A percentile compares a stretch with the other conserved stretches of the same genome.
These are phyloP conservation scores for Cyprinodon brontotheroides DNA, from an alignment of 2,113 vertebrate genomes.

Conservation along the genomic window DNA sequence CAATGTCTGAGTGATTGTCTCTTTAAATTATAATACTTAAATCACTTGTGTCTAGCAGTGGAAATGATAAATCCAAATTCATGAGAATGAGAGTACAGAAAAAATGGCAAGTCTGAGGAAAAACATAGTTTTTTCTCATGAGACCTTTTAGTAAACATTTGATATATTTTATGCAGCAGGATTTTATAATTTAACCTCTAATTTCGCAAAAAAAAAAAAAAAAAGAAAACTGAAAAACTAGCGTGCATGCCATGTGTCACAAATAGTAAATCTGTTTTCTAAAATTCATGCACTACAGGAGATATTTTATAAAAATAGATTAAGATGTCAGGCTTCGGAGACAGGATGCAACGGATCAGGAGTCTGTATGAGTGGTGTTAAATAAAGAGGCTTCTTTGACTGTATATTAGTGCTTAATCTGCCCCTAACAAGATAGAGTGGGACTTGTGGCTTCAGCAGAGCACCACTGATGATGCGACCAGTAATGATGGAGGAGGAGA, in stretches of 20 bases:
- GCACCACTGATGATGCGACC: slow-evolving; percentile 61
- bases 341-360: slow-evolving; percentile 51
- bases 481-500: slow-evolving; percentile 67
- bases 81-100: too few relatives aligned
- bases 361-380: slow-evolving; percentile 36
- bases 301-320: slow-evolving; percentile 42
- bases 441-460: slow-evolving; percentile 31
- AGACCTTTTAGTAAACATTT: neutral
- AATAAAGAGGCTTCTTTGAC: slow-evolving; percentile 45
- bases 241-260: slow-evolving; percentile 1
- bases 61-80: neutral
- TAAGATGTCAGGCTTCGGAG: slow-evolving; percentile 53
- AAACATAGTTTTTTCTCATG: too few relatives aligned
- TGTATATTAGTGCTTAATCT: slow-evolving; percentile 69
- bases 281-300: neutral
- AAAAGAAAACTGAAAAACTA: neutral
- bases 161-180: too few relatives aligned
- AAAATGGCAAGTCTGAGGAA: too few relatives aligned
- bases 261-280: neutral
- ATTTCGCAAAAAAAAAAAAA: neutral
- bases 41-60: neutral
- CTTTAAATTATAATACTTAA: neutral
- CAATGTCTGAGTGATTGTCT: neutral
- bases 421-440: slow-evolving; percentile 68
- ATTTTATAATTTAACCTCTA: neutral